These are phyloP conservation scores for Lethrus apterus DNA, from an alignment of 1,140 invertebrate species.

Conservation along the genomic window DNA sequence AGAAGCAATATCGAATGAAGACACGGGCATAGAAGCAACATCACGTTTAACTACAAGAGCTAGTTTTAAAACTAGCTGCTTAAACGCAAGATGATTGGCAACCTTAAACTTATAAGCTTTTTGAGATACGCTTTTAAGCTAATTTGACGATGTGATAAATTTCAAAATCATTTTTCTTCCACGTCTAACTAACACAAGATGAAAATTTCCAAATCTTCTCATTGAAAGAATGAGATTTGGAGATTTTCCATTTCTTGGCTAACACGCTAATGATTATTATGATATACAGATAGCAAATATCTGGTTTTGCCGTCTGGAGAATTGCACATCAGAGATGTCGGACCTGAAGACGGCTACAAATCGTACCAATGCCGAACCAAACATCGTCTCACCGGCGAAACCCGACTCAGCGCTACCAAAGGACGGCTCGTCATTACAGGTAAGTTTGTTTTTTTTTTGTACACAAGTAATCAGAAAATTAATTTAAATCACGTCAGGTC, in stretches of 20 bases:
- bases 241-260: slow-evolving; percentile 2
- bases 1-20: no score
- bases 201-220: not conserved
- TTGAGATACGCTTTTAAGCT: no score
- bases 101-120: no score
- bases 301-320: slow-evolving; percentile 87
- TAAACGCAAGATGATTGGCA: no score
- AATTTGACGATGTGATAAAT: no score
- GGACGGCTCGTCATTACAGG: slow-evolving; percentile 92
- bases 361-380: slow-evolving; percentile 90
- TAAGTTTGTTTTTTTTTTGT: slow-evolving; percentile 47
- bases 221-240: not conserved
- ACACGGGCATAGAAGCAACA: no score
- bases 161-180: no score
- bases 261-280: slow-evolving; percentile 14
- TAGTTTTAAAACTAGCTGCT: no score
- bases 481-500: not conserved
- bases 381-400: slow-evolving; percentile 88
- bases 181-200: not conserved
- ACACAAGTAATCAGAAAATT: not conserved
- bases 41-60: no score
- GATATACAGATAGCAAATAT: slow-evolving; percentile 78
- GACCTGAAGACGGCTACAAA: slow-evolving; percentile 88
- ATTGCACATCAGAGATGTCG: slow-evolving; percentile 87
- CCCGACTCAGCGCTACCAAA: slow-evolving; percentile 85